phyloP scores from a whole-genome alignment of 2,797 vertebrate species.

The Poeciliopsis turneri region DNA sequence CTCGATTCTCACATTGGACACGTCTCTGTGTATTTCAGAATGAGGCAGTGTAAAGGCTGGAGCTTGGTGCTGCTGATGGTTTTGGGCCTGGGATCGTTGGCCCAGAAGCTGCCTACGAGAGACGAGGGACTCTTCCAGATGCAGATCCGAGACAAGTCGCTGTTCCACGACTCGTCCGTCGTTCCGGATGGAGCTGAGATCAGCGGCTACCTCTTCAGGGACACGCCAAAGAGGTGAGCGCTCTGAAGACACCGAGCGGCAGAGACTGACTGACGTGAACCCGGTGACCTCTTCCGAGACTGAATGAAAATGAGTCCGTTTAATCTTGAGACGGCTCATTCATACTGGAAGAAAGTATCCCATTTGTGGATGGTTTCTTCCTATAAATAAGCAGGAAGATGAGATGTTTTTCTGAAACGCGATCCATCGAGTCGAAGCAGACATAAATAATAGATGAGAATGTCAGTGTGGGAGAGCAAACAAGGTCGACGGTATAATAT shows the following conservation, averaged over 20 bases:
- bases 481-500: slow-evolving; percentile 34
- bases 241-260: slow-evolving; percentile 5
- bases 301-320: slow-evolving; percentile 1
- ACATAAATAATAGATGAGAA: slow-evolving; percentile 81
- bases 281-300: slow-evolving; percentile 4
- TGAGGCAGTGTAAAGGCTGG: slow-evolving; percentile 80
- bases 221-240: slow-evolving; percentile 93
- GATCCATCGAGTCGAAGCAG: slow-evolving; percentile 59
- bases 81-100: slow-evolving; percentile 73
- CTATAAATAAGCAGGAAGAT: slow-evolving; percentile 68
- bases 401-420: slow-evolving; percentile 61
- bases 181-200: slow-evolving; percentile 97
- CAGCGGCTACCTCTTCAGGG: slow-evolving; percentile 95
- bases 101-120: slow-evolving; percentile 95
- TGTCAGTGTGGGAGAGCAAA: slow-evolving; percentile 39
- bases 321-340: slow-evolving; percentile 18
- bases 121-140: slow-evolving; percentile 98
- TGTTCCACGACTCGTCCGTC: slow-evolving; percentile 93
- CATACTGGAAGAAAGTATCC: slow-evolving; percentile 28
- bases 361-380: slow-evolving; percentile 43
- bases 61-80: slow-evolving; percentile 76
- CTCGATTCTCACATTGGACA: neutral
- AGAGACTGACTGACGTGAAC: slow-evolving; percentile 10
- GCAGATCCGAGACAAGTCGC: slow-evolving; percentile 94
- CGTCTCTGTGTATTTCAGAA: slow-evolving; percentile 76